A percentile compares a stretch with the other conserved stretches of the same genome.
These are phyloP conservation scores for Patella caerulea DNA, from an alignment of 2,888 invertebrate genomes.

Conservation along the genomic window DNA sequence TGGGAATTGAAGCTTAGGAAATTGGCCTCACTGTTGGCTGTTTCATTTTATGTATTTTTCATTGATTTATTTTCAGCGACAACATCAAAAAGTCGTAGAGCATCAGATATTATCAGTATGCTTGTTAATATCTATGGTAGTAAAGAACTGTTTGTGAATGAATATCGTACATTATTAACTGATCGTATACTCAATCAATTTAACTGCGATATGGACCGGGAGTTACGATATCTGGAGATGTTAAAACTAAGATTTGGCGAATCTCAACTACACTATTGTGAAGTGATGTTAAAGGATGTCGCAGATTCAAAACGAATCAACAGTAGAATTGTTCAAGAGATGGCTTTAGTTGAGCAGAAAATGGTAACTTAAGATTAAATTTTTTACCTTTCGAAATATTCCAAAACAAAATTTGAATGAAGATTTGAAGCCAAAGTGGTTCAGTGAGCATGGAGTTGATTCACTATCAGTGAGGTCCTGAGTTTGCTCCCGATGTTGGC, in stretches of 20 bases:
- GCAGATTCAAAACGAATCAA: constrained; percentile 95
- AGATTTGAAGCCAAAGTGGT: too few species aligned
- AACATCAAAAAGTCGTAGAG: constrained; percentile 77
- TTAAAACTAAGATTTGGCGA: constrained; percentile 94
- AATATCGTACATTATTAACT: constrained; percentile 93
- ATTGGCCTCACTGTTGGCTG: neutral
- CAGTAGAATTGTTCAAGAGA: constrained; percentile 73
- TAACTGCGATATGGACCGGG: constrained; percentile 81
- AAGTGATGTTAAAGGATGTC: constrained; percentile 98
- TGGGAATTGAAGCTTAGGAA: neutral
- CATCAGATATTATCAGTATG: constrained; percentile 96
- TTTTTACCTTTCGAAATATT: too few species aligned
- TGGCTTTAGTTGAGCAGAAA: constrained; percentile 44
- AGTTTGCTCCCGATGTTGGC: too few species aligned
- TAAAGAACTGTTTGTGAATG: constrained; percentile 97
- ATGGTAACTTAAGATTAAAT: constrained; percentile 25
- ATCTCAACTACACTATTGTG: constrained; percentile 95
- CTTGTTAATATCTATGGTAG: constrained; percentile 98
- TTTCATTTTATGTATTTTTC: neutral
- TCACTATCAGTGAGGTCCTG: too few species aligned
- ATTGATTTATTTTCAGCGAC: constrained; percentile 72
- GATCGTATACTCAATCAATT: constrained; percentile 80
- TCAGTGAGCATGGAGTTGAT: too few species aligned
- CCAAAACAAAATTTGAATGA: too few species aligned
- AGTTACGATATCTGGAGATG: constrained; percentile 86